These are phyloP conservation scores for Conus ventricosus DNA, from an alignment of 1,140 invertebrate species.

Conservation along the genomic window DNA sequence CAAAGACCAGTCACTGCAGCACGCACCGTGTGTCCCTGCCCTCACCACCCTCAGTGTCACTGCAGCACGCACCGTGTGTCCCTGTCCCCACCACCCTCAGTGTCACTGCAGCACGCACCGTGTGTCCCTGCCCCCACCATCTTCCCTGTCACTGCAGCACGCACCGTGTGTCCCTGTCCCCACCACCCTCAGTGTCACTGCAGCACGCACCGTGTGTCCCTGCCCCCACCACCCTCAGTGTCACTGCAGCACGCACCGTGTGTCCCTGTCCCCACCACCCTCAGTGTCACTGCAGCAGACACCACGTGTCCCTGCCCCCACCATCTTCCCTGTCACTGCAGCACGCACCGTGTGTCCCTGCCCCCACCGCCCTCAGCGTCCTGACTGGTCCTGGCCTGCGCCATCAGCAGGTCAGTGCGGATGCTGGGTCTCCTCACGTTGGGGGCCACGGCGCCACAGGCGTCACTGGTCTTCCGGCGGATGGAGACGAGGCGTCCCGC, in stretches of 20 bases:
- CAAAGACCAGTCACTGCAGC: background rate
- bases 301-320: no score
- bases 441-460: constrained; percentile 88
- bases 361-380: no score
- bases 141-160: background rate
- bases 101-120: background rate
- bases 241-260: constrained; percentile 10
- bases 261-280: no score
- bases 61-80: background rate
- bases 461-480: constrained; percentile 86
- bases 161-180: background rate
- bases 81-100: background rate
- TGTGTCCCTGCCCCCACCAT: background rate
- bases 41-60: no score
- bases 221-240: background rate
- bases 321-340: no score
- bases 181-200: no score
- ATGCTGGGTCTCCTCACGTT: constrained; percentile 89
- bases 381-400: constrained; percentile 79
- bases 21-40: background rate
- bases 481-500: constrained; percentile 81
- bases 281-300: no score
- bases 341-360: no score
- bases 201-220: no score
- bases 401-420: constrained; percentile 88